phyloP scores from a whole-genome alignment of 2,797 vertebrate species.

The Chaetophractus vellerosus region DNA sequence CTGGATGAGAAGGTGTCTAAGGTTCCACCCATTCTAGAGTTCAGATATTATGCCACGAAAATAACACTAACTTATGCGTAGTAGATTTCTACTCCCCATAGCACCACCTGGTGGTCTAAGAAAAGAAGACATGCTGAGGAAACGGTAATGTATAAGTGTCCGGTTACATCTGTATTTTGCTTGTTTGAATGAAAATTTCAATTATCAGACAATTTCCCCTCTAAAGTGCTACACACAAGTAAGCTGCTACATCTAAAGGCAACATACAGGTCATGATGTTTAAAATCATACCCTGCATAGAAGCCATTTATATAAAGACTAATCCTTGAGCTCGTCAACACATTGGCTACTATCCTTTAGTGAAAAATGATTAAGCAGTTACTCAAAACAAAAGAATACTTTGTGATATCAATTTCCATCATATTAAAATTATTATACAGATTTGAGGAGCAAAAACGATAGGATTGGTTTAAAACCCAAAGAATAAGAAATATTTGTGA shows the following conservation, averaged over 20 bases:
- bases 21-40: not conserved
- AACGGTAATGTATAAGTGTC: not conserved
- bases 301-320: not conserved
- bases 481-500: conserved; percentile 33
- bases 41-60: too few species aligned
- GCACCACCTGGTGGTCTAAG: conserved; percentile 67
- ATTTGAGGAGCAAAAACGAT: not conserved
- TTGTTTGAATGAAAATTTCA: conserved; percentile 30
- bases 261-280: not conserved
- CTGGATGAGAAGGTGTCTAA: not conserved
- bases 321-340: not conserved
- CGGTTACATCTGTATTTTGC: not conserved
- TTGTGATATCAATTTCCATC: not conserved
- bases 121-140: not conserved
- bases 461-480: not conserved
- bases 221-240: not conserved
- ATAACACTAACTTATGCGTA: not conserved
- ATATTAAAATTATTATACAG: conserved; percentile 39
- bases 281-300: not conserved
- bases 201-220: not conserved
- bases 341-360: not conserved
- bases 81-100: conserved; percentile 2
- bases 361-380: not conserved
- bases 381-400: conserved; percentile 33
- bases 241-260: not conserved